phyloP scores from a whole-genome alignment of 2,888 invertebrate genomes.

The Pilophorus perplexus region DNA sequence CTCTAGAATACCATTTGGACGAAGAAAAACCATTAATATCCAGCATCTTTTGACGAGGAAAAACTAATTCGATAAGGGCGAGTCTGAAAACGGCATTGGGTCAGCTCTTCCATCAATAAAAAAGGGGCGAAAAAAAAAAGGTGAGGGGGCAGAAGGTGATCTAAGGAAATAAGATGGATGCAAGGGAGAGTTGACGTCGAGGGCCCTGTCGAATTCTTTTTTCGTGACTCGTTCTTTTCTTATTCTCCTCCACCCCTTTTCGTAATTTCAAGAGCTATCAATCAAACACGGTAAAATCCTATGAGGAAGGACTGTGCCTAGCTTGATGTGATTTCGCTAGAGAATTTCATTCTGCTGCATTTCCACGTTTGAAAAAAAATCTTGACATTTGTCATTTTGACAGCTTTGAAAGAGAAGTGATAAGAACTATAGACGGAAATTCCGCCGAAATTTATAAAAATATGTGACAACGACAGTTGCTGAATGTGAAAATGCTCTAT shows the following conservation, averaged over 20 bases:
- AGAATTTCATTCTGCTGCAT: too few species aligned
- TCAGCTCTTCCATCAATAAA: slow-evolving; percentile 8
- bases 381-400: too few species aligned
- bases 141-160: neutral
- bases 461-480: too few species aligned
- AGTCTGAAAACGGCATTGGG: slow-evolving; percentile 4
- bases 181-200: neutral
- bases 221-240: slow-evolving; percentile 1
- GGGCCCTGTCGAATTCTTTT: too few species aligned
- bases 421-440: too few species aligned
- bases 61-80: slow-evolving; percentile 15
- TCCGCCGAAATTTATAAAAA: too few species aligned
- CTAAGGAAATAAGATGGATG: slow-evolving; percentile 11
- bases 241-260: too few species aligned
- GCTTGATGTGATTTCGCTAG: too few species aligned
- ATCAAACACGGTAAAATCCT: neutral
- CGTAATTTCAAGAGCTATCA: neutral
- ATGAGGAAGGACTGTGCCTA: too few species aligned
- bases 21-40: slow-evolving; percentile 5
- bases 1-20: neutral
- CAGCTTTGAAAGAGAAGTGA: too few species aligned
- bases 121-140: neutral
- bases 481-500: too few species aligned
- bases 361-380: too few species aligned
- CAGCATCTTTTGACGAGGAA: neutral